Evolutionary conservation across 2,113 vertebrate species (phyloP).

Genomic region (Apeltes quadracus): DNA sequence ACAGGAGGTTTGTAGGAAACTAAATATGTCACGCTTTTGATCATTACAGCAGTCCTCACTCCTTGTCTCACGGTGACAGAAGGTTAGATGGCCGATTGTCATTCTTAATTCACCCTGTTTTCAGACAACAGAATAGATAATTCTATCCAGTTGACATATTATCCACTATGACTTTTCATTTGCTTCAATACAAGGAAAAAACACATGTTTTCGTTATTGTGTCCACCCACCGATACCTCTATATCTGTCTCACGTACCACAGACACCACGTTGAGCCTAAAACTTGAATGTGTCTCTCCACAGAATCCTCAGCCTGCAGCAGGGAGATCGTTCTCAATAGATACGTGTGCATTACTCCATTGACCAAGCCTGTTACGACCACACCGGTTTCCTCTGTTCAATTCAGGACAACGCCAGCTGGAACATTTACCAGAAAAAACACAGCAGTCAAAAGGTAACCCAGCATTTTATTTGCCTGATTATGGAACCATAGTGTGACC

Average conservation of each 20-base stretch:
- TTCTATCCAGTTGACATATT: not conserved
- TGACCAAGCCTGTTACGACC: not conserved
- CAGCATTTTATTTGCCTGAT: conserved; percentile 1
- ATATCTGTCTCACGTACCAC: not conserved
- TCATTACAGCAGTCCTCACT: not conserved
- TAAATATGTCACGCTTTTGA: not conserved
- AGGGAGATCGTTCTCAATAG: conserved; percentile 1
- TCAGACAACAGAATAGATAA: not conserved
- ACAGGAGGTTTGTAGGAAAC: not conserved
- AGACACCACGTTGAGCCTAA: not conserved
- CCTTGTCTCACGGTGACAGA: not conserved
- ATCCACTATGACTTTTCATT: not conserved
- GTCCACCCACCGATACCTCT: not conserved
- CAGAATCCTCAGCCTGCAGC: conserved; percentile 8
- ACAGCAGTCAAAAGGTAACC: not conserved
- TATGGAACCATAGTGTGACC: not conserved
- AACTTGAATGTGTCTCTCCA: conserved; percentile 2
- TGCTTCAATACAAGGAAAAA: not conserved
- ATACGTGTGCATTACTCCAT: not conserved
- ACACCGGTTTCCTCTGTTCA: not conserved
- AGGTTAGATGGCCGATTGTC: not conserved
- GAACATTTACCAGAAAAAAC: not conserved
- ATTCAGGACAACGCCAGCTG: not conserved
- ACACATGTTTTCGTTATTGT: not conserved
- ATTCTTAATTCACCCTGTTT: not conserved